phyloP scores from a whole-genome alignment of 2,113 vertebrate species.

The Alouatta palliata region DNA sequence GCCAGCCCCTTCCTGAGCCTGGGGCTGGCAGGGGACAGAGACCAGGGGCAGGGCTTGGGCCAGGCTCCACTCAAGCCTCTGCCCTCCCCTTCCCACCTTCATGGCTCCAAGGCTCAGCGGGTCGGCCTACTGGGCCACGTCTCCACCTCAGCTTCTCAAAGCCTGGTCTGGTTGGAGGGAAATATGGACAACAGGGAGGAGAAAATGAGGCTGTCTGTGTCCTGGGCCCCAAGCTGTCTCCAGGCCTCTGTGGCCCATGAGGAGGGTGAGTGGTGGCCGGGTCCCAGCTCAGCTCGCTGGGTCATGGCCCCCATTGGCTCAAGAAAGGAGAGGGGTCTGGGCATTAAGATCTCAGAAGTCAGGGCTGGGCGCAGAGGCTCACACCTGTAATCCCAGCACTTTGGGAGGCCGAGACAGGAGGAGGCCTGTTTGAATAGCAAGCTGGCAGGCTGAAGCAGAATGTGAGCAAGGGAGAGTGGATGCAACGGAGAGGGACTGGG shows the following conservation, averaged over 20 bases:
- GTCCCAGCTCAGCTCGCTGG: background rate
- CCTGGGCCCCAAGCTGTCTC: constrained; percentile 81
- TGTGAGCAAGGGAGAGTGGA: too few relatives aligned
- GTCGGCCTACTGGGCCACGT: constrained; percentile 81
- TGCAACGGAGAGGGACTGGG: background rate
- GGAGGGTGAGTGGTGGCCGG: constrained; percentile 76
- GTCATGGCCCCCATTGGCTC: background rate
- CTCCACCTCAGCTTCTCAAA: constrained; percentile 76
- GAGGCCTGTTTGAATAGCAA: background rate
- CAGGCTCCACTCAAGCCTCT: background rate
- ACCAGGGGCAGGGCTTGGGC: background rate
- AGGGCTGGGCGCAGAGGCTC: too few relatives aligned
- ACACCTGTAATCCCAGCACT: background rate
- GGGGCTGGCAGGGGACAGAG: background rate
- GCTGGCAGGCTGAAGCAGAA: background rate
- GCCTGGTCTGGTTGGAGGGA: constrained; percentile 83
- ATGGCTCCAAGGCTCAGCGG: constrained; percentile 77
- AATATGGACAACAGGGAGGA: constrained; percentile 80
- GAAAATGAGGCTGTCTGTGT: constrained; percentile 84
- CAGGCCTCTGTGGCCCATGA: constrained; percentile 82
- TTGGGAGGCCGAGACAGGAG: background rate
- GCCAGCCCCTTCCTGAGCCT: background rate
- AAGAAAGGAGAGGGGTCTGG: background rate
- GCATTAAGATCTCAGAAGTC: background rate
- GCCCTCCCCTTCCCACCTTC: background rate